Conservation (phyloP, 2,113 vertebrate species). For the Rousettus leschenaultii region DNA sequence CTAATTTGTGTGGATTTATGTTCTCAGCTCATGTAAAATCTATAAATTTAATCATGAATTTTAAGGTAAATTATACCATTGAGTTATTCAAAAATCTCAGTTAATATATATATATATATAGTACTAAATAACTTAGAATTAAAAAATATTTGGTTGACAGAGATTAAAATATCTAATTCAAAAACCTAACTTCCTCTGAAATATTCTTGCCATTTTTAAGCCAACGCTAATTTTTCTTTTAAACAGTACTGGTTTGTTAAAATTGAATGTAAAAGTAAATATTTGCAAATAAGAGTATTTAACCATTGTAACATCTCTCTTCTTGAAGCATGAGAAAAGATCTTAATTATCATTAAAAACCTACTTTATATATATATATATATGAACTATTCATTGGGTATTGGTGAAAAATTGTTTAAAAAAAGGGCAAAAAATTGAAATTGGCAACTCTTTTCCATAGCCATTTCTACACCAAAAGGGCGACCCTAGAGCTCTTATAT, state of each 20-base stretch:
- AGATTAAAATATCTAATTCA: not conserved
- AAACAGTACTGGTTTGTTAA: not conserved
- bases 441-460: not conserved
- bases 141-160: not conserved
- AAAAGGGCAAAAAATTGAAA: not conserved
- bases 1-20: not conserved
- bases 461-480: not conserved
- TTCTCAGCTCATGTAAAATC: constrained; percentile 1
- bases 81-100: not conserved
- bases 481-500: not conserved
- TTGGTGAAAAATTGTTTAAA: not conserved
- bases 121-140: not conserved
- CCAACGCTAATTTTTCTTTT: not conserved
- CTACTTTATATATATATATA: not conserved
- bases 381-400: not conserved
- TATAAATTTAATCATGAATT: not conserved
- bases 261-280: not conserved
- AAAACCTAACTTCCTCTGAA: not conserved
- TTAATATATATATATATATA: not conserved
- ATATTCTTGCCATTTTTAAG: not conserved
- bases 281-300: not conserved
- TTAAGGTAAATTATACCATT: not conserved
- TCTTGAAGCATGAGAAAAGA: not conserved
- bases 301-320: not conserved
- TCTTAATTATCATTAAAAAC: not conserved